Evolutionary conservation across 2,113 vertebrate genomes (phyloP).

Genomic region (Serilophus lunatus): DNA sequence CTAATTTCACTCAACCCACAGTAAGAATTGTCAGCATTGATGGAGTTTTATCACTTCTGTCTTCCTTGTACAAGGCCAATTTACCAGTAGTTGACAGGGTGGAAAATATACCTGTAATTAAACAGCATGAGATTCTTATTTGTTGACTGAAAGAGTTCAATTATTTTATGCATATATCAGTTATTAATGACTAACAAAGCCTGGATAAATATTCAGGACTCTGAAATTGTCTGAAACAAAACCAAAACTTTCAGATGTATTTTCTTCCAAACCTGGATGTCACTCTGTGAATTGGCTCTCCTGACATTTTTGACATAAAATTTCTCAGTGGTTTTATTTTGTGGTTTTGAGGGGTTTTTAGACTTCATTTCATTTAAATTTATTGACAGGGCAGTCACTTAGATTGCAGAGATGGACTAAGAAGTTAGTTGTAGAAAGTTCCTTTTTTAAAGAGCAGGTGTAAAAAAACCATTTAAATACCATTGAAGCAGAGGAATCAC

Average conservation of each 20-base stretch:
- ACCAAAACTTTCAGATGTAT: not conserved
- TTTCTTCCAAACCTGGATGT: not conserved
- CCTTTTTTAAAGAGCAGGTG: not conserved
- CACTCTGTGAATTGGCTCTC: not conserved
- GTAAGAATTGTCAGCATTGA: slow-evolving; percentile 41
- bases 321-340: not conserved
- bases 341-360: not conserved
- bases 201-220: slow-evolving; percentile 46
- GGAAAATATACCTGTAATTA: slow-evolving; percentile 66
- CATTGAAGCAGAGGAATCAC: not conserved
- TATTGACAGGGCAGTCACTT: not conserved
- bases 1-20: slow-evolving; percentile 15
- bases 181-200: slow-evolving; percentile 56
- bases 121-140: slow-evolving; percentile 44
- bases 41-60: slow-evolving; percentile 47
- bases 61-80: slow-evolving; percentile 47
- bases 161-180: slow-evolving; percentile 61
- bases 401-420: not conserved
- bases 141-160: slow-evolving; percentile 58
- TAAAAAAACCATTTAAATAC: not conserved
- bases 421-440: not conserved
- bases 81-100: slow-evolving; percentile 43
- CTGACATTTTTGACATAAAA: not conserved
- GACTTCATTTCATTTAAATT: not conserved
- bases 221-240: not conserved